These are phyloP conservation scores for Poeciliopsis prolifica DNA, from an alignment of 2,113 vertebrate species.

Conservation along the genomic window DNA sequence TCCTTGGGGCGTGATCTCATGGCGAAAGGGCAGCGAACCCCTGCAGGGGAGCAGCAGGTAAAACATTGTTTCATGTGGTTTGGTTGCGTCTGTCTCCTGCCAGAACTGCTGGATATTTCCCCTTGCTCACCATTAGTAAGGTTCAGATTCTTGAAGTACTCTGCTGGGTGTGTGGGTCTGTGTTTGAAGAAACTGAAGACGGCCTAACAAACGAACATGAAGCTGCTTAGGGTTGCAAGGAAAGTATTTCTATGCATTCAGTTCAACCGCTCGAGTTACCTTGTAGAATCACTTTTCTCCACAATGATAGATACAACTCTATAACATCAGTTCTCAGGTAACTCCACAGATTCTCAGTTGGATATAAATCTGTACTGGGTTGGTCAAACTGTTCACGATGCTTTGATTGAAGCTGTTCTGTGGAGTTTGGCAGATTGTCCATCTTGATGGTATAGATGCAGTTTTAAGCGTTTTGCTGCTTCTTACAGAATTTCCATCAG, in stretches of 20 bases:
- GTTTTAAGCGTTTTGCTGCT: neutral
- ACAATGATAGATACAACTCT: too few relatives aligned
- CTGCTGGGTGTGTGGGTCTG: too few relatives aligned
- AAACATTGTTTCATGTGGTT: slow-evolving; percentile 11
- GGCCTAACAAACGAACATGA: too few relatives aligned
- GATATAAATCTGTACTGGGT: too few relatives aligned
- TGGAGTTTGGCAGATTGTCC: neutral
- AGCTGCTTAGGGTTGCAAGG: too few relatives aligned
- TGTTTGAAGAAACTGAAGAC: too few relatives aligned
- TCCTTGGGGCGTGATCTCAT: slow-evolving; percentile 89
- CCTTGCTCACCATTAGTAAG: neutral
- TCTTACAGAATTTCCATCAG: neutral
- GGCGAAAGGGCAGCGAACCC: slow-evolving; percentile 90
- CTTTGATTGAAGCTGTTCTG: neutral
- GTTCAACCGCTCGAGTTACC: too few relatives aligned
- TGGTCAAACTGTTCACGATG: neutral
- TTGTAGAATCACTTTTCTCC: too few relatives aligned
- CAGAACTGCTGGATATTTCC: neutral
- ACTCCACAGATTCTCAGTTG: too few relatives aligned
- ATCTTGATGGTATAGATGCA: neutral
- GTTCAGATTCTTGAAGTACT: too few relatives aligned
- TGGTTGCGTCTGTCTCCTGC: slow-evolving; percentile 6
- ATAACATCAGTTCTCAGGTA: too few relatives aligned
- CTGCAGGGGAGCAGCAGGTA: slow-evolving; percentile 90
- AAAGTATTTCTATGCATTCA: too few relatives aligned